A percentile compares a stretch with the other conserved stretches of the same genome.
Conservation (phyloP, 2,797 vertebrate species). For the Thunnus albacares region DNA sequence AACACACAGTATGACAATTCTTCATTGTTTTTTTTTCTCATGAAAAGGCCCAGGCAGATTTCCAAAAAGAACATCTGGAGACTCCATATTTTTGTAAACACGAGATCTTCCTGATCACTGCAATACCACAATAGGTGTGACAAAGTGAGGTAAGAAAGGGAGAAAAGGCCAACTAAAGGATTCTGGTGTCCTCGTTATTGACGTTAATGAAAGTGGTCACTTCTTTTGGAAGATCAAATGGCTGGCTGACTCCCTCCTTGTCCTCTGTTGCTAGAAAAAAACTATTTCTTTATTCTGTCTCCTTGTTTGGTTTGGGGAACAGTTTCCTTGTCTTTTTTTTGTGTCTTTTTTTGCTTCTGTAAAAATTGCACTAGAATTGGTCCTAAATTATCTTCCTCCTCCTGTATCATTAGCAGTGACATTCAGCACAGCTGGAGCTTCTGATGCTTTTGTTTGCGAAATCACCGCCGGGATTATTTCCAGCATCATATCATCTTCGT, state of each 20-base stretch:
- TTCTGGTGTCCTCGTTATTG: too few species aligned
- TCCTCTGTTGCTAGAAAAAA: conserved; percentile 4
- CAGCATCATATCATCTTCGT: conserved; percentile 9
- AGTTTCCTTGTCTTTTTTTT: conserved; percentile 24
- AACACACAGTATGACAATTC: too few species aligned
- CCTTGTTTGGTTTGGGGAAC: conserved; percentile 21
- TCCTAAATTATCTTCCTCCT: conserved; percentile 25
- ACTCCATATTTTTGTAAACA: too few species aligned
- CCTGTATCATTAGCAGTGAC: conserved; percentile 30
- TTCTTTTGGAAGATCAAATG: not conserved
- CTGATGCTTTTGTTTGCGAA: conserved; percentile 18
- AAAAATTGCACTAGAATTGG: conserved; percentile 6
- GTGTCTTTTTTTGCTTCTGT: conserved; percentile 10
- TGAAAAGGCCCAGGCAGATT: too few species aligned
- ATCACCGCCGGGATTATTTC: conserved; percentile 24
- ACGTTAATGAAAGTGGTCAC: not conserved
- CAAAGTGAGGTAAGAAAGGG: too few species aligned
- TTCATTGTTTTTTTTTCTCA: too few species aligned
- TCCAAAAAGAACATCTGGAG: too few species aligned
- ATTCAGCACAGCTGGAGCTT: not conserved
- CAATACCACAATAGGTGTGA: too few species aligned
- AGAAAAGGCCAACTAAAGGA: too few species aligned
- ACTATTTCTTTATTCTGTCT: conserved; percentile 5
- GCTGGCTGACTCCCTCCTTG: not conserved
- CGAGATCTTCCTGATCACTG: too few species aligned